Evolutionary conservation across 2,113 vertebrate genomes (phyloP).

Genomic region (Ailuropoda melanoleuca): DNA sequence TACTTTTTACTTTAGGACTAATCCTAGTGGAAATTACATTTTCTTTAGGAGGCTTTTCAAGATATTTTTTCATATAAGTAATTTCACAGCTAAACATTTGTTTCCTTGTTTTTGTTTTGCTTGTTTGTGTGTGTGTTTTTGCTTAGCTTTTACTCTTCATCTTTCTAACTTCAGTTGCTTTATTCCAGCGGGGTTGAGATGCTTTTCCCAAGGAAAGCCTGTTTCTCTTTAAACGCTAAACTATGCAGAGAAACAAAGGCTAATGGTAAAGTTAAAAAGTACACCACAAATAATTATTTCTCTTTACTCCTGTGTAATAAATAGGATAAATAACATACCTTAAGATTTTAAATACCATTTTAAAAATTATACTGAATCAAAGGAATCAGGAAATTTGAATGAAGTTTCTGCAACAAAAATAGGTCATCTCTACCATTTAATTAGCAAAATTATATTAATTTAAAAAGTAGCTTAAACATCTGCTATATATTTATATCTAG

Average conservation of each 20-base stretch:
- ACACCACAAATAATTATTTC: neutral
- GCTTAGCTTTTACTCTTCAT: neutral
- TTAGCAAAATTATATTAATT: neutral
- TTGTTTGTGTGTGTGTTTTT: neutral
- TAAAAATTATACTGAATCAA: neutral
- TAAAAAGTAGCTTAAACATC: neutral
- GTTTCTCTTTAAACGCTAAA: conserved; percentile 1
- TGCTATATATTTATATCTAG: neutral
- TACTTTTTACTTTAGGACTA: conserved; percentile 46
- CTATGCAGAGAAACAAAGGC: neutral
- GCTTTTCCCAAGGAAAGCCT: neutral
- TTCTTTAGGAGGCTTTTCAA: conserved; percentile 29
- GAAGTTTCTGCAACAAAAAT: neutral
- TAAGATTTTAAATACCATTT: neutral
- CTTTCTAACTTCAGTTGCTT: neutral
- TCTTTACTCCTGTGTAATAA: neutral
- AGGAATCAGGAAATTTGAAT: neutral
- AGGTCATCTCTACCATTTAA: neutral
- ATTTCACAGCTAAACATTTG: conserved; percentile 28
- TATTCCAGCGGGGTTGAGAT: neutral
- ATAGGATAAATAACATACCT: neutral
- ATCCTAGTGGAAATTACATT: conserved; percentile 58
- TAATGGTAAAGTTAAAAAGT: neutral
- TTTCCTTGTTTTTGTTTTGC: neutral
- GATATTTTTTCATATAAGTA: conserved; percentile 16